Percentiles rank a stretch among this genome's conserved stretches.
phyloP scores from a whole-genome alignment of 2,888 invertebrate genomes.

The Stramonita haemastoma region DNA sequence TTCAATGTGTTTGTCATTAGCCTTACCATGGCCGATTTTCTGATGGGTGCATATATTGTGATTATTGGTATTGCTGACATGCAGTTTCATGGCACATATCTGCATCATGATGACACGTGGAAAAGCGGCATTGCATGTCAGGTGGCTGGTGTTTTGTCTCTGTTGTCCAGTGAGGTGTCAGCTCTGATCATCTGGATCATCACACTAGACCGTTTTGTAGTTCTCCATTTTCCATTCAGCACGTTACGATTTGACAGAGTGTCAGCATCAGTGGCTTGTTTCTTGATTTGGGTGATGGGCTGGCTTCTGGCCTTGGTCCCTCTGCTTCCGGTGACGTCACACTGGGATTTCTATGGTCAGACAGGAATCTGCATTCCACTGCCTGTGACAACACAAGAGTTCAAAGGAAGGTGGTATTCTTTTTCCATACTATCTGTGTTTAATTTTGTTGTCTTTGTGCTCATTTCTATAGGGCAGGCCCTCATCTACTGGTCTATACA shows the following conservation, averaged over 20 bases:
- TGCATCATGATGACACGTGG: neutral
- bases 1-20: neutral
- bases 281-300: neutral
- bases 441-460: neutral
- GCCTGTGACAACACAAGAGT: neutral
- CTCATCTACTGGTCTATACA: neutral
- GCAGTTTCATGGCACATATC: neutral
- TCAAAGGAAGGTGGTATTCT: neutral
- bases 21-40: neutral
- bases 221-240: neutral
- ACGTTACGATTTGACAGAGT: neutral
- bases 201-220: neutral
- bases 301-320: neutral
- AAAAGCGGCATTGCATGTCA: neutral
- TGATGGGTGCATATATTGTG: neutral
- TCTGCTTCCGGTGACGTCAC: neutral
- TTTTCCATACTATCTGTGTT: neutral
- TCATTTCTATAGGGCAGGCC: neutral
- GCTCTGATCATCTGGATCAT: neutral
- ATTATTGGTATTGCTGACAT: neutral
- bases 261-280: neutral
- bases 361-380: neutral
- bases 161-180: neutral
- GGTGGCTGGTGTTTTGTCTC: neutral
- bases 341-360: neutral